Base-by-base conservation (phyloP, 2,888 invertebrate genomes). In the Agrenia bidenticulata region DNA sequence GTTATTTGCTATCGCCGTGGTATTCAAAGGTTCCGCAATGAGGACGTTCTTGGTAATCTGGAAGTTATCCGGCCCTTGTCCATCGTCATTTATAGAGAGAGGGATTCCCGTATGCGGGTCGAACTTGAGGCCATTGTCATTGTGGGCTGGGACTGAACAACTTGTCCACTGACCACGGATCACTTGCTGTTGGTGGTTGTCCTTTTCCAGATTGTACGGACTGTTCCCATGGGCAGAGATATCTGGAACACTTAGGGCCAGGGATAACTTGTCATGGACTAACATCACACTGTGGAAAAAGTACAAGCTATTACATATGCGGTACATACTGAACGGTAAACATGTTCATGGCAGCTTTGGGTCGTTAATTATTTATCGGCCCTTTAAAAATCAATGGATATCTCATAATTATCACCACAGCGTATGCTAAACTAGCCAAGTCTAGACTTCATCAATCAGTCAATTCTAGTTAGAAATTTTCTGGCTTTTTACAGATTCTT, bases 241-340 rank as follows among this genome's bases (percentile, higher is more conserved):
- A 51, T 75, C 75, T 15, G 75, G 75, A 21, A 74, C 75, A 61
- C 73, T 73, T 21, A 75, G 61, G 27, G 75, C 72, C 32, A 75
- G 73, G n/a, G 70, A 70, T 45, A 73, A 50, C 54, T 74, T 75
- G 63, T 75, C 75, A 65, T 73, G 73, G 65, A 73, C 73, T 45
- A 75, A 68, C 66, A 74, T 73, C 55, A 75, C 75, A 74, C 75
- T 75, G 64, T 9, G 70, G 63, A n/a, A 45, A 21, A 61, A n/a
- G 45, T 51, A 63, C 9, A 39, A 39, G 9, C 11, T 39, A n/a
- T n/a, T n/a, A n/a, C n/a, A n/a, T n/a, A n/a, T n/a, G n/a, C n/a
- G n/a, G n/a, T n/a, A n/a, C n/a, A n/a, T n/a, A 32, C 4, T 11
- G 32, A 32, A 32, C 11, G 32, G 4, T 32, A 32, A 32, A 32